A percentile compares a stretch with the other conserved stretches of the same genome.
phyloP scores from a whole-genome alignment of 1,140 invertebrate genomes.

The Procambarus virginalis region DNA sequence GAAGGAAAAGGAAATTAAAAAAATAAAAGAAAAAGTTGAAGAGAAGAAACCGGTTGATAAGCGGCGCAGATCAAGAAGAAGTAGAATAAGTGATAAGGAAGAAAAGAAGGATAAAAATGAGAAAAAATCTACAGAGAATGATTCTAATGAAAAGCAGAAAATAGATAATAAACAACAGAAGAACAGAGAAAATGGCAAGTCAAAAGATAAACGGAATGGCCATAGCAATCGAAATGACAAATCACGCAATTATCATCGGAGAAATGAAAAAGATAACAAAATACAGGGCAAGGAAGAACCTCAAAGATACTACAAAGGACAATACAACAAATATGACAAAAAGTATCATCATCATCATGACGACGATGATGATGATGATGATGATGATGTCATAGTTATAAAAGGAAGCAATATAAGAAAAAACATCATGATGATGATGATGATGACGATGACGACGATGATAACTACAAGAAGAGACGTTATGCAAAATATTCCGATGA shows the following conservation, averaged over 20 bases:
- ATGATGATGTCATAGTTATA: background rate
- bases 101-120: slow-evolving; percentile 32
- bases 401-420: slow-evolving; percentile 22
- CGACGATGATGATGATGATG: slow-evolving; percentile 65
- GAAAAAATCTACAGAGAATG: slow-evolving; percentile 29
- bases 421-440: slow-evolving; percentile 37
- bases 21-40: slow-evolving; percentile 1
- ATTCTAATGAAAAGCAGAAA: slow-evolving; percentile 7
- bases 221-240: slow-evolving; percentile 6
- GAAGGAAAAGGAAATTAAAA: slow-evolving; percentile 2
- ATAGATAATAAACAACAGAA: slow-evolving; percentile 16
- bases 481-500: slow-evolving; percentile 11
- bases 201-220: slow-evolving; percentile 3
- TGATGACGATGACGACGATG: slow-evolving; percentile 38
- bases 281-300: slow-evolving; percentile 10
- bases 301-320: slow-evolving; percentile 56
- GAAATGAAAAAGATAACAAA: background rate
- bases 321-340: slow-evolving; percentile 62
- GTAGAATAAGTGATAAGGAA: slow-evolving; percentile 8
- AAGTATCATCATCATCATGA: slow-evolving; percentile 41
- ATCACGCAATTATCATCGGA: background rate
- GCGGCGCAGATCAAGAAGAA: slow-evolving; percentile 14
- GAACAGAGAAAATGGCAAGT: slow-evolving; percentile 13
- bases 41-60: slow-evolving; percentile 9
- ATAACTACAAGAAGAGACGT: slow-evolving; percentile 24